A percentile compares a stretch with the other conserved stretches of the same genome.
phyloP scores from a whole-genome alignment of 2,888 invertebrate species.

The Noctua pronuba region DNA sequence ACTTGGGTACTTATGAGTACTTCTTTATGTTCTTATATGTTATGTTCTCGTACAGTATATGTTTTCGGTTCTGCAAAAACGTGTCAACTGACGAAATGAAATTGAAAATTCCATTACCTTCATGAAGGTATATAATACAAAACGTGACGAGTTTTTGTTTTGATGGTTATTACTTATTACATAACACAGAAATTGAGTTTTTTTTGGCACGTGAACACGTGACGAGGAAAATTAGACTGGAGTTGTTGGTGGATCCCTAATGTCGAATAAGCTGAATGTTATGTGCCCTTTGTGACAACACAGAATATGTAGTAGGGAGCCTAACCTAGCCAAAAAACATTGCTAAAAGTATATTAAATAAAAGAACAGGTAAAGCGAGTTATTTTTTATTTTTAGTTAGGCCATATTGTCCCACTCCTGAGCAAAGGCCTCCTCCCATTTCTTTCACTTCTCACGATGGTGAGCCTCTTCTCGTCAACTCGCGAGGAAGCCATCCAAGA shows the following conservation, averaged over 20 bases:
- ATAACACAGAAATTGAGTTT: constrained; percentile 46
- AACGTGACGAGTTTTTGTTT: constrained; percentile 65
- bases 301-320: background rate
- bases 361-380: background rate
- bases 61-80: constrained; percentile 26
- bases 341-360: background rate
- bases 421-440: too few relatives aligned
- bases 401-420: too few relatives aligned
- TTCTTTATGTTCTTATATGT: background rate
- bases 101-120: constrained; percentile 64
- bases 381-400: too few relatives aligned
- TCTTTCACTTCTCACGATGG: too few relatives aligned
- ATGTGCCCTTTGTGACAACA: background rate
- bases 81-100: constrained; percentile 46
- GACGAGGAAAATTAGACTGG: constrained; percentile 20
- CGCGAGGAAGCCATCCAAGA: too few relatives aligned
- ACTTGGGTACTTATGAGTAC: constrained; percentile 2
- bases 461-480: too few relatives aligned
- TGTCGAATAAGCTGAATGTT: constrained; percentile 41
- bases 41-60: background rate
- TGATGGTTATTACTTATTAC: constrained; percentile 63
- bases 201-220: constrained; percentile 31
- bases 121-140: constrained; percentile 50
- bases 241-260: constrained; percentile 21
- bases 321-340: background rate